Conservation (phyloP, 1,140 invertebrate genomes). For the Brachionus koreanus region DNA sequence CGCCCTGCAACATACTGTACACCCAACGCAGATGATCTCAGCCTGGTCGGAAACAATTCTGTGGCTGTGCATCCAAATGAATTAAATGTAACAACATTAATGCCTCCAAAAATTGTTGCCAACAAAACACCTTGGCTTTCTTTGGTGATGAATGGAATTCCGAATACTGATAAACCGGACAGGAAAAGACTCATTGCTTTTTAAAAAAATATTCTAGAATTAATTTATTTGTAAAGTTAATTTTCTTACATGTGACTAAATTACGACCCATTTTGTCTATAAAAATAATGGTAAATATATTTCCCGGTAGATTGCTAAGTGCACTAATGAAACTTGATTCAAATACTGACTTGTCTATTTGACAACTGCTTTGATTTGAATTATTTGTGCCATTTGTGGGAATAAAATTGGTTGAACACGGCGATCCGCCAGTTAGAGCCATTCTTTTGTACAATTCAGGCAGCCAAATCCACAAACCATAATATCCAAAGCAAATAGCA, state of each 20-base stretch:
- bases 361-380: constrained; percentile 28
- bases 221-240: too few relatives aligned
- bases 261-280: constrained; percentile 61
- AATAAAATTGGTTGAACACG: constrained; percentile 48
- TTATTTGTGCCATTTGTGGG: background rate
- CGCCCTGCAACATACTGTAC: constrained; percentile 54
- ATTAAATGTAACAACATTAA: constrained; percentile 42
- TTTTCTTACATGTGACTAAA: constrained; percentile 58
- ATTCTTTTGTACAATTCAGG: constrained; percentile 61
- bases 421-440: constrained; percentile 52
- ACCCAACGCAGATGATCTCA: constrained; percentile 27
- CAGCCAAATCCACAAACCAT: constrained; percentile 63
- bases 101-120: constrained; percentile 38
- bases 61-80: constrained; percentile 28
- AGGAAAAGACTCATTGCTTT: constrained; percentile 26
- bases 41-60: constrained; percentile 34
- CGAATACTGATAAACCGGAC: constrained; percentile 44
- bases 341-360: constrained; percentile 17
- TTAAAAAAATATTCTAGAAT: background rate
- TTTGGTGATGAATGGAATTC: constrained; percentile 41
- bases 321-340: constrained; percentile 50
- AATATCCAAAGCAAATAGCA: constrained; percentile 56
- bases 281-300: constrained; percentile 58
- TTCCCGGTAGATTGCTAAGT: constrained; percentile 59
- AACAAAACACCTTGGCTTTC: constrained; percentile 21